Conservation (phyloP, 1,140 invertebrate genomes). For the Scaptomyza montana region DNA sequence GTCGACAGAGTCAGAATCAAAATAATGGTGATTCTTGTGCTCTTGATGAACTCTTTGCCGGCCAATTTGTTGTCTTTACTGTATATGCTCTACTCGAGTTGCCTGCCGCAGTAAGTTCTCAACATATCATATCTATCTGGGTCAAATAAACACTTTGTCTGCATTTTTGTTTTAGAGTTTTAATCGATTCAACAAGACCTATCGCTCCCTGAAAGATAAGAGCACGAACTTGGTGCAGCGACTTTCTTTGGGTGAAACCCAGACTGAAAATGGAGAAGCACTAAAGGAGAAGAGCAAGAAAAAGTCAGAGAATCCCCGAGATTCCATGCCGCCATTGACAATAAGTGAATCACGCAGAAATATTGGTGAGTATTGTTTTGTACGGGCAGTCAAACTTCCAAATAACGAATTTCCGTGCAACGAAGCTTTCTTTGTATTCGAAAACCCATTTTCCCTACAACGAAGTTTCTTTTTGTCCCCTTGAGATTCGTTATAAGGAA, state of each 20-base stretch:
- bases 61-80: constrained; percentile 89
- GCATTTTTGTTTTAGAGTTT: constrained; percentile 68
- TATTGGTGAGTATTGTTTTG: constrained; percentile 54
- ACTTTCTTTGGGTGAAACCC: constrained; percentile 45
- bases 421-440: too few species aligned
- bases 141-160: constrained; percentile 24
- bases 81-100: constrained; percentile 89
- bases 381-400: too few species aligned
- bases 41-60: constrained; percentile 86
- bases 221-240: constrained; percentile 72
- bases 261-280: constrained; percentile 38
- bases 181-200: constrained; percentile 81
- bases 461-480: too few species aligned
- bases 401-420: too few species aligned
- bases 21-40: constrained; percentile 34
- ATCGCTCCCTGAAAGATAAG: constrained; percentile 74
- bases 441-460: too few species aligned
- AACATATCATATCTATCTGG: constrained; percentile 10
- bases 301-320: constrained; percentile 54
- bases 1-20: constrained; percentile 44
- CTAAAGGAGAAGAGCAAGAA: constrained; percentile 61
- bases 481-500: too few species aligned
- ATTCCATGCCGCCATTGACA: constrained; percentile 72
- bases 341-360: constrained; percentile 78
- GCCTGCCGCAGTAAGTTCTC: constrained; percentile 69